These are phyloP conservation scores for Mormyrus iriodes DNA, from an alignment of 2,113 vertebrate genomes.

Conservation along the genomic window DNA sequence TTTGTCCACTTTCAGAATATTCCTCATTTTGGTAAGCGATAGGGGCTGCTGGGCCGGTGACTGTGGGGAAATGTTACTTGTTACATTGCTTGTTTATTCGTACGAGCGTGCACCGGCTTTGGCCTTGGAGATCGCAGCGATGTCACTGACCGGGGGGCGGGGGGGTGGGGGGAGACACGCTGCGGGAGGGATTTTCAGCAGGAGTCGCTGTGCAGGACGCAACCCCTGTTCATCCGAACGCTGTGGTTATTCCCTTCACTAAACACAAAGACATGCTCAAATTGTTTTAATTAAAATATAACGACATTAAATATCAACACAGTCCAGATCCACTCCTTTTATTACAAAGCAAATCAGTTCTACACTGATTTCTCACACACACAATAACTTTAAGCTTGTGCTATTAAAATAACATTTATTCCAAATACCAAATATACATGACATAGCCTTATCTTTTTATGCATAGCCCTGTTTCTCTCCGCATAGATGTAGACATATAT, in stretches of 20 bases:
- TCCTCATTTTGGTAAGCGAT: conserved; percentile 49
- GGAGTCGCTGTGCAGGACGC: background rate
- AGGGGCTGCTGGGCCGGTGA: conserved; percentile 16
- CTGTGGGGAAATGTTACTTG: background rate
- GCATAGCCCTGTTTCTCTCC: background rate
- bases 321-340: background rate
- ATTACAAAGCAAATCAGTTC: background rate
- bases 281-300: background rate
- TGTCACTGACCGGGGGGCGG: background rate
- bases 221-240: background rate
- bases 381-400: background rate
- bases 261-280: background rate
- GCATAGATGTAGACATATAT: background rate
- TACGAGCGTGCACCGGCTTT: background rate
- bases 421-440: background rate
- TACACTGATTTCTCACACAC: background rate
- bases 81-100: background rate
- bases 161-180: no score
- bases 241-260: background rate
- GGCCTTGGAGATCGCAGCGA: background rate
- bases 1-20: conserved; percentile 58
- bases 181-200: background rate
- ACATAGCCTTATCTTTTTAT: background rate
- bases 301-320: background rate
- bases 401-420: background rate